Base-by-base conservation (phyloP, 1,140 invertebrate genomes). In the Drosophila leontia region DNA sequence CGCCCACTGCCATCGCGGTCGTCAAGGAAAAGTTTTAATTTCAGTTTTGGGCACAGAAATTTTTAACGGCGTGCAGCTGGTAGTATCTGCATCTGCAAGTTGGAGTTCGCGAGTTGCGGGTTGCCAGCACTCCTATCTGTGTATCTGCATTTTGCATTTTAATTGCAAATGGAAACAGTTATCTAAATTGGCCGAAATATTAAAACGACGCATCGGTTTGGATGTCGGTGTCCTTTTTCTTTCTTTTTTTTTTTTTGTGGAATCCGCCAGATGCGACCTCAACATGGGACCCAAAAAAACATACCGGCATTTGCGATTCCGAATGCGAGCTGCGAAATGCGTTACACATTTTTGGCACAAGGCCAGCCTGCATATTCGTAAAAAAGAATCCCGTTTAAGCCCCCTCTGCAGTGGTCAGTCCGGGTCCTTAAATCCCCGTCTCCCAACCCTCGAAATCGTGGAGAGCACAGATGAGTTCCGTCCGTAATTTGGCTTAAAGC, bases 131-230 rank as follows among this genome's bases (percentile, higher is more conserved):
- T 71, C 41, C 42, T 61, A 78, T 78, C 62, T 76, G 61, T 76
- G 72, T 59, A 77, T 64, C 70, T 91, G 81, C 84, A 91, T 84
- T 91, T 91, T 91, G 78, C 83, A 91, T 88, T 91, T 91, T 91
- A 91, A 91, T 91, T 91, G 88, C 88, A 91, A 91, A 91, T 91
- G 88, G 88, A 91, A 91, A 84, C 88, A 87, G 88, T 91, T 91
- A 91, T 91, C 88, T 91, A 91, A 91, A 91, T 91, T 91, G 88
- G 83, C 84, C 78, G 91, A 91, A 84, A 91, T 88, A 91, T 91
- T 87, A 91, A 84, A 88, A 79, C 85, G 82, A 90, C 76, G 80
- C 85, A 84, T 78, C 55, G 67, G 35, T 78, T 35, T 45, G 37
- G 34, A 23, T 55, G 6, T 29, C 41, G 15, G 9, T 53, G 44